These are phyloP conservation scores for Microctenopoma steveboyesi DNA, from an alignment of 2,797 vertebrate species.

Conservation along the genomic window DNA sequence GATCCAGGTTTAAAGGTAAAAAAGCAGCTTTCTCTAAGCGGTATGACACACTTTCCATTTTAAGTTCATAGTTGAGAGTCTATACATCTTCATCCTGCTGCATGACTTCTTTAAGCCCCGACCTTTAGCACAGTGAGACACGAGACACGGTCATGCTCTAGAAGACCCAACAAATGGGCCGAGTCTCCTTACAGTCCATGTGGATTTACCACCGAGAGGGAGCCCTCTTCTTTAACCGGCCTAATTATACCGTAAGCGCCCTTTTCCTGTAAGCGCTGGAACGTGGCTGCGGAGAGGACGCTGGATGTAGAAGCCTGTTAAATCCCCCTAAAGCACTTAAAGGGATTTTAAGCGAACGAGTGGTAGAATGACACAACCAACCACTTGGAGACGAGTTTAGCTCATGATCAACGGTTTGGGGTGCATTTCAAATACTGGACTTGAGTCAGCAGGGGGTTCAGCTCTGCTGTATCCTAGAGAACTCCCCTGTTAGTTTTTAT, in stretches of 20 bases:
- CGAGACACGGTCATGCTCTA: slow-evolving; percentile 56
- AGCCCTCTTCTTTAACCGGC: slow-evolving; percentile 62
- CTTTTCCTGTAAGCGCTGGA: slow-evolving; percentile 67
- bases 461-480: slow-evolving; percentile 11
- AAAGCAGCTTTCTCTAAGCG: neutral
- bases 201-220: slow-evolving; percentile 59
- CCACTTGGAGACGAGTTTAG: slow-evolving; percentile 41
- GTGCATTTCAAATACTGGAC: slow-evolving; percentile 42
- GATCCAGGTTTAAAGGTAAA: neutral
- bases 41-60: slow-evolving; percentile 27
- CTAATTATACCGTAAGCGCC: slow-evolving; percentile 74
- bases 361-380: slow-evolving; percentile 50
- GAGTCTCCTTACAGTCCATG: slow-evolving; percentile 46
- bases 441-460: slow-evolving; percentile 18
- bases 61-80: slow-evolving; percentile 26
- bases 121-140: slow-evolving; percentile 67
- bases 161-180: slow-evolving; percentile 62
- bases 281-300: slow-evolving; percentile 63
- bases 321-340: slow-evolving; percentile 75
- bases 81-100: slow-evolving; percentile 15
- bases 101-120: slow-evolving; percentile 35
- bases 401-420: slow-evolving; percentile 33
- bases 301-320: slow-evolving; percentile 68
- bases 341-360: slow-evolving; percentile 70
- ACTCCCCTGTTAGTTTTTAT: slow-evolving; percentile 2